phyloP scores from a whole-genome alignment of 1,140 invertebrate genomes.

The Mycetomoellerius zeteki region DNA sequence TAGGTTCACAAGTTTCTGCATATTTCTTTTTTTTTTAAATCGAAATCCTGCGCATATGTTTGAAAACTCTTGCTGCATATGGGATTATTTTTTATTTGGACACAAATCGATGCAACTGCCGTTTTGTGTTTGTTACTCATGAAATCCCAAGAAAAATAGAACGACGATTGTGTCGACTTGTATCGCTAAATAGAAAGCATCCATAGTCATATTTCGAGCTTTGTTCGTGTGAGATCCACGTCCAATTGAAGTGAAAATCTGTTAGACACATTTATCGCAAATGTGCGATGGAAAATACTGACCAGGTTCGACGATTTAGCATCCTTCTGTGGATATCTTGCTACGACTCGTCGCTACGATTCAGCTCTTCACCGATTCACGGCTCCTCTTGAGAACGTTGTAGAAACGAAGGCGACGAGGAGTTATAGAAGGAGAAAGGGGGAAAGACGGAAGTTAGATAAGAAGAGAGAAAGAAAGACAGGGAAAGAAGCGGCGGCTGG shows the following conservation, averaged over 20 bases:
- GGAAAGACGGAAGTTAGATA: slow-evolving; percentile 61
- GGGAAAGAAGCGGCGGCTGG: slow-evolving; percentile 71
- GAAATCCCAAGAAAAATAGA: too few species aligned
- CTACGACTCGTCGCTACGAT: slow-evolving; percentile 23
- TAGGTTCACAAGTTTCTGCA: background rate
- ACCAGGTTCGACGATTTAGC: slow-evolving; percentile 43
- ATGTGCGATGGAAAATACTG: slow-evolving; percentile 1
- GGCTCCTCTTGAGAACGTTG: slow-evolving; percentile 48
- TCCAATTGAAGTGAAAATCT: background rate
- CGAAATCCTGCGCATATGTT: background rate
- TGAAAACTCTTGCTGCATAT: background rate
- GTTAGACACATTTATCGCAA: slow-evolving; percentile 21
- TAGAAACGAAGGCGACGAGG: slow-evolving; percentile 59
- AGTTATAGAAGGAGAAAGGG: slow-evolving; percentile 56
- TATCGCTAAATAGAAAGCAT: too few species aligned
- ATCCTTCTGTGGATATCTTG: slow-evolving; percentile 24
- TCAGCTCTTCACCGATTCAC: slow-evolving; percentile 51
- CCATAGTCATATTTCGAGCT: background rate
- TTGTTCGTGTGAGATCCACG: background rate
- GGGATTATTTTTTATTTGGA: too few species aligned
- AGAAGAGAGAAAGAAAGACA: slow-evolving; percentile 42
- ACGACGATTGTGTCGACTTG: too few species aligned
- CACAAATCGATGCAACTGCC: too few species aligned
- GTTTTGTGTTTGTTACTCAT: too few species aligned
- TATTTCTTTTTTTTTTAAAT: background rate